Conservation (phyloP, 1,140 invertebrate species). For the Brachionus asplanchnoidis region DNA sequence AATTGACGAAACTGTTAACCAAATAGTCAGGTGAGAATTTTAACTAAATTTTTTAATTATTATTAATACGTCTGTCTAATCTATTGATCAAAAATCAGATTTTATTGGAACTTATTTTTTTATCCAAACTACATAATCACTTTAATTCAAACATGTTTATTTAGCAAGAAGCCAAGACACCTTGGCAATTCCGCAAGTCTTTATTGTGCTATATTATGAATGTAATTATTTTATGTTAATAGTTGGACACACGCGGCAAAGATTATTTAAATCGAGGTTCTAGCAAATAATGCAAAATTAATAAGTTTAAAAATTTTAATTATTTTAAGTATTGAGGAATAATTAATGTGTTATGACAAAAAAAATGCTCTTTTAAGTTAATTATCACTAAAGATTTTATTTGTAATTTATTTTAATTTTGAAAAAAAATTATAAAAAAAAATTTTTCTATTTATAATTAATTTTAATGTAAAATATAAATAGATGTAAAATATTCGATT, state of each 20-base stretch:
- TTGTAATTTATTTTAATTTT: constrained; percentile 7
- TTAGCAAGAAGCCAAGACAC: background rate
- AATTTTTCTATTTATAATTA: background rate
- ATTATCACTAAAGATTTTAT: background rate
- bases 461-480: constrained; percentile 1
- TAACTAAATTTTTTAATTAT: background rate
- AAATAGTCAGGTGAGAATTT: background rate
- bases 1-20: background rate
- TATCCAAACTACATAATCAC: no score
- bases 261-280: background rate
- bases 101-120: no score
- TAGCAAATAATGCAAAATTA: background rate
- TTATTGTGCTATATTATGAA: background rate
- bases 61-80: no score
- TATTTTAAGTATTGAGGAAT: no score
- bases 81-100: no score
- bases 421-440: background rate
- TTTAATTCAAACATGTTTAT: no score
- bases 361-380: background rate
- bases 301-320: background rate
- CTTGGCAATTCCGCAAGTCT: background rate
- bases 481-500: constrained; percentile 4
- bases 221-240: background rate
- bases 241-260: background rate
- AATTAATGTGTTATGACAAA: background rate